phyloP scores from a whole-genome alignment of 1,140 invertebrate genomes.

The Agrypnia vestita region DNA sequence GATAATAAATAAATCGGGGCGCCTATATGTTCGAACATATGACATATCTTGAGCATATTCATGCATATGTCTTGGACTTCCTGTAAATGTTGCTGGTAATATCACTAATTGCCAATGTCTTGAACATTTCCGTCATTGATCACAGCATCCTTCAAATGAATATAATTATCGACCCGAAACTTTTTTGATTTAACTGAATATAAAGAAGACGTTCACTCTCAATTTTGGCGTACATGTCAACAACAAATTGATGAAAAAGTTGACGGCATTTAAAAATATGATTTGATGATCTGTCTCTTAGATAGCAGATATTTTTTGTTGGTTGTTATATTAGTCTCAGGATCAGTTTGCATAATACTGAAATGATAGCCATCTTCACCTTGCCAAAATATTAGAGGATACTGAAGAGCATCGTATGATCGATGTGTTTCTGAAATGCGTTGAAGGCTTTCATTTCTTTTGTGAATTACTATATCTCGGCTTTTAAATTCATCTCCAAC shows the following conservation, averaged over 20 bases:
- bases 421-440: no score
- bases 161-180: slow-evolving; percentile 53
- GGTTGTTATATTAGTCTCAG: slow-evolving; percentile 58
- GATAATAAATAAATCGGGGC: slow-evolving; percentile 64
- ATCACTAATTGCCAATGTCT: slow-evolving; percentile 60
- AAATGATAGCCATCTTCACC: slow-evolving; percentile 71
- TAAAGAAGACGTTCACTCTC: slow-evolving; percentile 69
- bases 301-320: slow-evolving; percentile 43
- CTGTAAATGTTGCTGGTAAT: slow-evolving; percentile 69
- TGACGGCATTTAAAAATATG: slow-evolving; percentile 64
- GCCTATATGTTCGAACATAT: slow-evolving; percentile 68
- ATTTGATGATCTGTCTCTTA: slow-evolving; percentile 65
- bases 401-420: no score
- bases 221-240: slow-evolving; percentile 72
- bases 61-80: slow-evolving; percentile 68
- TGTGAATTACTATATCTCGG: no score
- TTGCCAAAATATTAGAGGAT: slow-evolving; percentile 66
- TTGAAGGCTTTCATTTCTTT: no score
- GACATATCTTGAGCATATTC: slow-evolving; percentile 69
- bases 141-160: slow-evolving; percentile 62
- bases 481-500: no score
- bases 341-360: slow-evolving; percentile 66
- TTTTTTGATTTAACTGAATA: slow-evolving; percentile 62
- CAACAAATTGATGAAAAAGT: slow-evolving; percentile 66
- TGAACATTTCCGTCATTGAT: slow-evolving; percentile 43